Conservation (phyloP, 1,140 invertebrate genomes). For the Drosophila novamexicana region DNA sequence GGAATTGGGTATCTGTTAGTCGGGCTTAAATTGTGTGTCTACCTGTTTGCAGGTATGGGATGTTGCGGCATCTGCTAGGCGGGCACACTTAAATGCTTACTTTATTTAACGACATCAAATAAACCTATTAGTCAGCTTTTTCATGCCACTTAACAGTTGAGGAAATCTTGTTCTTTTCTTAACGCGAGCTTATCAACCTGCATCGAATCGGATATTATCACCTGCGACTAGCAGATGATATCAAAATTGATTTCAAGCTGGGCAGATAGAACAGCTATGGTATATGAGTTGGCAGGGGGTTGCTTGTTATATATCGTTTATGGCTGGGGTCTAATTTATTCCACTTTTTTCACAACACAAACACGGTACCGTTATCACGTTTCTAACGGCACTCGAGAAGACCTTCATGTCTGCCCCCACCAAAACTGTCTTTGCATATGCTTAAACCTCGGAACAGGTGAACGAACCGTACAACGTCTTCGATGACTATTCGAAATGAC, state of each 20-base stretch:
- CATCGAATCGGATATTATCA: slow-evolving; percentile 42
- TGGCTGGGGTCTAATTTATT: slow-evolving; percentile 59
- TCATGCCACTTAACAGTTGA: slow-evolving; percentile 5
- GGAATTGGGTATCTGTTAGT: too few species aligned
- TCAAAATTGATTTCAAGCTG: slow-evolving; percentile 54
- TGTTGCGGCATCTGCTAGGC: too few species aligned
- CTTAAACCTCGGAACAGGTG: slow-evolving; percentile 53
- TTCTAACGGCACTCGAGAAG: slow-evolving; percentile 62
- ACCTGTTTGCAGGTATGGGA: too few species aligned
- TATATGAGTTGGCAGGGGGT: slow-evolving; percentile 30
- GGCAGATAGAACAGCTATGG: slow-evolving; percentile 9
- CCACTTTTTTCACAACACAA: slow-evolving; percentile 53
- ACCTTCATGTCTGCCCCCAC: not conserved
- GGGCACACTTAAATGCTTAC: too few species aligned
- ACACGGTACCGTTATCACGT: slow-evolving; percentile 55
- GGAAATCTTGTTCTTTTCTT: slow-evolving; percentile 29
- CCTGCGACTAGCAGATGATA: slow-evolving; percentile 41
- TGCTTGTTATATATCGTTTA: slow-evolving; percentile 63
- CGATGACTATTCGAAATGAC: slow-evolving; percentile 70
- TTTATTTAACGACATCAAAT: slow-evolving; percentile 19
- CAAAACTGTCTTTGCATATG: slow-evolving; percentile 52
- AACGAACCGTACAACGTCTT: slow-evolving; percentile 43
- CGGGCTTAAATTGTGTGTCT: too few species aligned
- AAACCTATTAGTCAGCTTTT: slow-evolving; percentile 31
- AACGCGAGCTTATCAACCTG: slow-evolving; percentile 56